These are phyloP conservation scores for Liodrosophila aerea DNA, from an alignment of 2,888 invertebrate genomes.

Conservation along the genomic window DNA sequence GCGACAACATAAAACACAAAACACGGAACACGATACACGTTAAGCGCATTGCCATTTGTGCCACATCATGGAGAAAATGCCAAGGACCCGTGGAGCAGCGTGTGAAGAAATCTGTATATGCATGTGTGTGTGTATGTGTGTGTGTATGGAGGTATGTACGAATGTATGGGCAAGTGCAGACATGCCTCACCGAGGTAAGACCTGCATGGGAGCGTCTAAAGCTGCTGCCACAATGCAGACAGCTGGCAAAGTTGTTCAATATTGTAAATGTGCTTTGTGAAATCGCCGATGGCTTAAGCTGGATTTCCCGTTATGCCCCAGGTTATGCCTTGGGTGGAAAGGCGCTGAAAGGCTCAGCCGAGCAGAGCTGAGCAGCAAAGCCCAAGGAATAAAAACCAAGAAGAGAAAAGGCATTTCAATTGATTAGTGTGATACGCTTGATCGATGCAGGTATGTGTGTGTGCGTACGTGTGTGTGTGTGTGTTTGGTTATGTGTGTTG, in stretches of 20 bases:
- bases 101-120: slow-evolving; percentile 27
- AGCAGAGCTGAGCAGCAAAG: not conserved
- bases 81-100: slow-evolving; percentile 51
- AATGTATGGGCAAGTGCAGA: not conserved
- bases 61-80: slow-evolving; percentile 66
- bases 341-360: slow-evolving; percentile 1
- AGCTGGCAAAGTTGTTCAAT: slow-evolving; percentile 70
- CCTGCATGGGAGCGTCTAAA: slow-evolving; percentile 60
- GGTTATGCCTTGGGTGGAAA: slow-evolving; percentile 6
- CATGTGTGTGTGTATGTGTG: too few relatives aligned
- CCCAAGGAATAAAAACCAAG: not conserved
- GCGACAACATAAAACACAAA: slow-evolving; percentile 63
- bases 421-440: slow-evolving; percentile 67
- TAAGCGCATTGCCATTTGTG: slow-evolving; percentile 76
- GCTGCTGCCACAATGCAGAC: slow-evolving; percentile 61
- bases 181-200: too few relatives aligned
- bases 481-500: not conserved
- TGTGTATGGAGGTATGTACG: too few relatives aligned
- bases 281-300: slow-evolving; percentile 63
- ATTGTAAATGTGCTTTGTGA: slow-evolving; percentile 54
- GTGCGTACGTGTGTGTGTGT: not conserved
- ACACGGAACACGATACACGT: slow-evolving; percentile 70
- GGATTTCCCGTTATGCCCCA: slow-evolving; percentile 34
- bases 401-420: slow-evolving; percentile 37
- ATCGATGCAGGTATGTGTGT: slow-evolving; percentile 15